Base-by-base conservation (phyloP, 1,140 invertebrate genomes). In the Drosophila kanapiae region DNA sequence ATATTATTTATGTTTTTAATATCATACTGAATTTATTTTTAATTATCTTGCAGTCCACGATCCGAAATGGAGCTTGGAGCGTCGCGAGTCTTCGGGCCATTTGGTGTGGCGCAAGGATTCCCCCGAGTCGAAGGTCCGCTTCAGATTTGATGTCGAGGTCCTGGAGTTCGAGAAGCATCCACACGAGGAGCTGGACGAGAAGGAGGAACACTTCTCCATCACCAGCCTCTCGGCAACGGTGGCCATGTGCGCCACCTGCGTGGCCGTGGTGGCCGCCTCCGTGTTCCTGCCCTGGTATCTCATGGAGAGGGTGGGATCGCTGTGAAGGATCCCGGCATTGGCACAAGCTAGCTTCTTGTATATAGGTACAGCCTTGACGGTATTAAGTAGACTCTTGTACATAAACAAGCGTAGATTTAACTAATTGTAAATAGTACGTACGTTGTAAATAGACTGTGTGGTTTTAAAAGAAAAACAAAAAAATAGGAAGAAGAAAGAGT, bases 271-370 rank as follows among this genome's bases (percentile, higher is more conserved):
- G 2, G 93, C 93, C 6, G 82, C 93, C 6, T 93, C 93, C 27
- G 82, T 94, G 47, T 88, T 94, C 40, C 75, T 94, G 58, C 94
- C 94, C 13, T 94, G 94, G 93, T 94, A 94, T 76, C 82, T 94
- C 1, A 92, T 92, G 91, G 91, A 92, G 38, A 91, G 77, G 29
- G 86, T 67, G n/a, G 83, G 82, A 9, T 82, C 82, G 8, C 49
- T 85, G 6, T 87, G 42, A 77, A 14, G 14, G 18, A 43, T 59
- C 48, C 7, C 43, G n/a, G 58, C n/a, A 18, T 53, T 23, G 23
- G 27, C 18, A 45, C 31, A 27, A 51, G 40, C 31, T 27, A 51
- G 40, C 16, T 47, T 64, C 42, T 33, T 74, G 68, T 74, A 74
- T 72, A 74, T 74, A 74, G 49, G 27, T 77, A 71, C 40, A 67